Evolutionary conservation across 1,140 invertebrate species (phyloP), one percentile per base, ranked within the genome.

Genomic region (Drosophila sp.): DNA sequence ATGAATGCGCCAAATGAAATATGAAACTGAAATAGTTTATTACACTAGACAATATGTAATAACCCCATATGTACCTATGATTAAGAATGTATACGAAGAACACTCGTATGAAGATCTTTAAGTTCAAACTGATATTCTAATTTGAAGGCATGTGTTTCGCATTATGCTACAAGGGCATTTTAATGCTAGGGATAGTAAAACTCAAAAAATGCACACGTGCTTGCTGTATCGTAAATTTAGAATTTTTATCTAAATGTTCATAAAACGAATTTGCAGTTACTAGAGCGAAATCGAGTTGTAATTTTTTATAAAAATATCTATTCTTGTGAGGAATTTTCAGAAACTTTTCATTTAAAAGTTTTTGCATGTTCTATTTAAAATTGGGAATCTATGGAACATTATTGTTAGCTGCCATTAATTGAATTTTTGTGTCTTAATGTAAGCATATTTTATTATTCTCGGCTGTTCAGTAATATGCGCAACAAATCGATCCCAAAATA

Each of bases 161-260:
- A 78, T 84, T 78, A 80, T 46, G 45, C 38, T 71, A 50, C 16
- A 87, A 81, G 65, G 74, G 66, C 76, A 53, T 36, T 34, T 45
- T 40, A 40, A 63, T 64, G 43, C 38, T 53, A 43, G 73, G 43
- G 29, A 9, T 13, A 36, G 36, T n/a, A 40, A 38, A 62, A 29
- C 16, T 38, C 4, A 48, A 40, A 62, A 29, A 27, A 27, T 16
- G 16, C 45, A 62, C 58, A 50, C 13, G 27, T 63, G 45, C 57
- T 56, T 53, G 43, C 51, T 79, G 32, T 51, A 74, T 50, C n/a
- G 34, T 41, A 54, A 54, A 76, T 76, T 25, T 65, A 53, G 32
- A 16, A 66, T 73, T 34, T 41, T 11, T 34, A 6, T 13, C 6
- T n/a, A 27, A 5, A 11, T 9, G 16, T 46, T 25, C 18, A 3